Base-by-base conservation (phyloP, 2,113 vertebrate genomes). In the Carollia perspicillata region DNA sequence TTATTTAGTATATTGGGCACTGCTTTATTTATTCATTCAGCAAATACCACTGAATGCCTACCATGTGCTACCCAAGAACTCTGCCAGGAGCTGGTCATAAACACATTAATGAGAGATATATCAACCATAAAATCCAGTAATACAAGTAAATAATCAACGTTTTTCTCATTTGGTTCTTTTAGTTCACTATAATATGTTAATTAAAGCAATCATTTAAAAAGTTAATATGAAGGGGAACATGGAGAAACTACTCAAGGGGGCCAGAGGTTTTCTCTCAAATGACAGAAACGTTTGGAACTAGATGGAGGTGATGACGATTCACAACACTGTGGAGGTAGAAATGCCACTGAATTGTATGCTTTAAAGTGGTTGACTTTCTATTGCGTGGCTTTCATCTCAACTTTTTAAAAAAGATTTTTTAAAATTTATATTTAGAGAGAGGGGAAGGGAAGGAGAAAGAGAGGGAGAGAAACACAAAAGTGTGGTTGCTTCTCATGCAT, bases 101-200 rank as follows among this genome's bases (percentile, higher is more conserved):
- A 26, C 42, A 20, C 0, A 2, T 68, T 47, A 91, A 89, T 51
- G 11, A 93, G 65, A 94, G 11, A 20, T 26, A 71, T 44, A 37
- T 44, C 89, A 60, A 37, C 16, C 5, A 1, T 71, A 78, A 92
- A 66, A 95, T 84, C 18, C 44, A 28, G n/a, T 90, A 35, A 37
- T 42, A 37, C 3, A 85, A 72, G 26, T 40, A 65, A 53, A 74
- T 42, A 22, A 65, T 37, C 17, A 44, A 40, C 28, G 18, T 63
- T 66, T 89, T 81, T n/a, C 40, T 81, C 42, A 26, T 71, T 90
- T 93, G 81, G 11, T 85, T 87, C 65, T 94, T 95, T 86, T 75
- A 88, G 33, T 83, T 77, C 49, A 53, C 1, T 42, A 8, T 35
- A 47, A 22, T 90, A 84, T 85, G 8, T 74, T 85, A 85, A 51